phyloP scores from a whole-genome alignment of 1,140 invertebrate species.

The Ceratina australensis region DNA sequence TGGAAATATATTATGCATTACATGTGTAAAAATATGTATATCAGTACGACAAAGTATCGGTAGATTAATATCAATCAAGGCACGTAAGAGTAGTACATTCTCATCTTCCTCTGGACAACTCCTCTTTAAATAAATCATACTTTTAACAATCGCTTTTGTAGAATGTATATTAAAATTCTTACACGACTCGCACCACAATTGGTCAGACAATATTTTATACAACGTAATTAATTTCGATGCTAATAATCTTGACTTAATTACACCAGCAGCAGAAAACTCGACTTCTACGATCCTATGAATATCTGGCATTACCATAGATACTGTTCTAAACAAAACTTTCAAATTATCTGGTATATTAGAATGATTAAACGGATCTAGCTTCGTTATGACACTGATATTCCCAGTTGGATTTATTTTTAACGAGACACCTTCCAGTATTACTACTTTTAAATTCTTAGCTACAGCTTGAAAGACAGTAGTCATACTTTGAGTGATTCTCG shows the following conservation, averaged over 20 bases:
- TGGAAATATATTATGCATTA: conserved; percentile 85
- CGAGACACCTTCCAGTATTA: conserved; percentile 83
- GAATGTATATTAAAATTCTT: conserved; percentile 83
- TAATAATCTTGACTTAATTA: conserved; percentile 81
- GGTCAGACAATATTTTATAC: conserved; percentile 83
- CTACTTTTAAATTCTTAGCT: conserved; percentile 75
- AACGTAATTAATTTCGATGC: conserved; percentile 83
- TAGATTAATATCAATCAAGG: conserved; percentile 85
- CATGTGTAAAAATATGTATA: conserved; percentile 83
- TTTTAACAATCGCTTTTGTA: conserved; percentile 81
- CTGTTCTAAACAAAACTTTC: conserved; percentile 84
- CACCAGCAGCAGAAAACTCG: conserved; percentile 84
- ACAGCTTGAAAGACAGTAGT: conserved; percentile 79
- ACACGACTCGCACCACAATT: conserved; percentile 81
- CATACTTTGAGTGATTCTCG: conserved; percentile 81
- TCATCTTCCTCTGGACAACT: conserved; percentile 82
- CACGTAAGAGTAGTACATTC: conserved; percentile 80
- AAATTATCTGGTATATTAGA: conserved; percentile 84
- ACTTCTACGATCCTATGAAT: conserved; percentile 84
- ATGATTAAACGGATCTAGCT: conserved; percentile 81
- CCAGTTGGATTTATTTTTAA: conserved; percentile 82
- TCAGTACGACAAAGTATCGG: conserved; percentile 84
- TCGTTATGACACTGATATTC: conserved; percentile 84
- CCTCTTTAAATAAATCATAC: conserved; percentile 82
- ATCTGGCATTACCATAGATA: conserved; percentile 86